Base-by-base conservation (phyloP, 2,888 invertebrate species). In the Drosophila monieri region DNA sequence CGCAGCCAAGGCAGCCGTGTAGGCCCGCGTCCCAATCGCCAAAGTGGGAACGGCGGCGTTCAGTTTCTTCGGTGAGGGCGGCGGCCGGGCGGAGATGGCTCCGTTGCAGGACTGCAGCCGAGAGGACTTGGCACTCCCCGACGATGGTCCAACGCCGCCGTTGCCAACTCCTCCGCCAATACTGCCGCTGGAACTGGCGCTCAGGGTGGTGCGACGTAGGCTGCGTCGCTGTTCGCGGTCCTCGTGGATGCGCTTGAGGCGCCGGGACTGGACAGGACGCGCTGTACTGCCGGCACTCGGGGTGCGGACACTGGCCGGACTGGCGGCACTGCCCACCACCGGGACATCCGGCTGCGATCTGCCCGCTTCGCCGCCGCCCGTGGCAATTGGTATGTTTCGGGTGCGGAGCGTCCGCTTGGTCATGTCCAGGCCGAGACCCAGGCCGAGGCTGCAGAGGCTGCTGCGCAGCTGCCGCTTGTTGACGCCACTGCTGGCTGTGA, bases 381-480 rank as follows among this genome's bases (percentile, higher is more conserved):
- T n/a, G 5, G 47, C 62, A 10, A 55, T 37, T 1, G 79, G 62
- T 1, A 59, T 68, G 49, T 91, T 91, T 5, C 90, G 81, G 0
- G 91, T 90, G 51, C 91, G 80, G 15, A 91, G 68, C 25, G 90
- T 91, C 6, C 91, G 83, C 66, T 90, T 91, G 5, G 84, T 89
- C 58, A 90, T 80, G 53, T 91, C 90, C 46, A 73, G 61, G 32
- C 53, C 68, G 0, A 73, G 55, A 39, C 52, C 72, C 46, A 60
- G 2, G 1, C 64, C 58, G 15, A 80, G 41, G 15, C 74, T 73
- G 62, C 73, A 77, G 25, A 67, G 81, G 54, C 80, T 89, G 73
- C 91, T 91, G 43, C 91, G 89, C 49, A 91, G 75, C 73, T 90
- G 91, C 0, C 91, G 88, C 55, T 89, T 89, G 44, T 81, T 89